These are phyloP conservation scores for Caenorhabditis angaria DNA, from an alignment of 2,888 invertebrate genomes.

Conservation along the genomic window DNA sequence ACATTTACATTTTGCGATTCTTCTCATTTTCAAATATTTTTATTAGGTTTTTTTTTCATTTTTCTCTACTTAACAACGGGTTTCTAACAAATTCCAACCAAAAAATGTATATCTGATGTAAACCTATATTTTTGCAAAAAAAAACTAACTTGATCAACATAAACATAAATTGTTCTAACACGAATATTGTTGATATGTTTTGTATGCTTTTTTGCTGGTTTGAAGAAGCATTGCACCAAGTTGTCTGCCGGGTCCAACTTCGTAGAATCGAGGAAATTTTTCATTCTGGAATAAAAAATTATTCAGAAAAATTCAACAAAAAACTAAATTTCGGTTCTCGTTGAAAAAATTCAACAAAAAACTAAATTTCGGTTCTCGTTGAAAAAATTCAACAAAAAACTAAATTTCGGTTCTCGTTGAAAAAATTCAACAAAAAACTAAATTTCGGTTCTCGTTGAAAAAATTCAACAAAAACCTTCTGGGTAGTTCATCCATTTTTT, in stretches of 20 bases:
- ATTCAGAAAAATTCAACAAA: constrained; percentile 5
- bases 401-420: no score
- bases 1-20: background rate
- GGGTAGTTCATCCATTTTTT: no score
- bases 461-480: no score
- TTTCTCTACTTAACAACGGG: background rate
- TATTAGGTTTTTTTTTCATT: background rate
- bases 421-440: no score
- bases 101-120: background rate
- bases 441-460: no score
- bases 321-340: no score
- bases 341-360: no score
- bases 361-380: no score
- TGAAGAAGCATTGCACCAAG: constrained; percentile 66
- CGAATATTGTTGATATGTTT: constrained; percentile 52
- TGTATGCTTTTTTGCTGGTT: constrained; percentile 67
- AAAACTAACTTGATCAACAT: background rate
- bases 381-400: no score
- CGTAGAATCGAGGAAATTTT: constrained; percentile 66
- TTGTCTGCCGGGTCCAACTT: constrained; percentile 70
- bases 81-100: background rate
- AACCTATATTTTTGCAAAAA: no score
- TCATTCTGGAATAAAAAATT: constrained; percentile 44
- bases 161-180: constrained; percentile 28
- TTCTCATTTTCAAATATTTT: no score